Conservation (phyloP, 2,888 invertebrate genomes). For the Ceramica pisi region DNA sequence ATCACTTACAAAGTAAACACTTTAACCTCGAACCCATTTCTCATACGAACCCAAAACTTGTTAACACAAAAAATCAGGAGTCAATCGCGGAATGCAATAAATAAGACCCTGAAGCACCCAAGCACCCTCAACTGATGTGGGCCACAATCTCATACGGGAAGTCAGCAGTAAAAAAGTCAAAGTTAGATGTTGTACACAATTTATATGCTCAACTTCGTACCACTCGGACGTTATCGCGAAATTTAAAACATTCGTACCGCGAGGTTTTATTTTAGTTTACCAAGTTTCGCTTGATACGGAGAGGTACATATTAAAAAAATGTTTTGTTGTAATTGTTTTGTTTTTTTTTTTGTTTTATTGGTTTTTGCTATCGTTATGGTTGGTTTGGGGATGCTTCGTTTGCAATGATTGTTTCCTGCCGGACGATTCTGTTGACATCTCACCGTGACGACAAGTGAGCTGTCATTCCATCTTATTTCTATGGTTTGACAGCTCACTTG, state of each 20-base stretch:
- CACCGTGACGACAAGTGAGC: too few relatives aligned
- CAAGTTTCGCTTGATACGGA: slow-evolving; percentile 57
- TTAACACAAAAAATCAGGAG: slow-evolving; percentile 60
- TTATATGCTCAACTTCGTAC: slow-evolving; percentile 63
- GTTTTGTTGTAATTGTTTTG: slow-evolving; percentile 32
- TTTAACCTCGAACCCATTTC: slow-evolving; percentile 32
- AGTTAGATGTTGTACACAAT: slow-evolving; percentile 63
- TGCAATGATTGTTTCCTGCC: too few relatives aligned
- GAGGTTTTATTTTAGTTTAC: slow-evolving; percentile 70
- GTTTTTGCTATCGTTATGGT: not conserved
- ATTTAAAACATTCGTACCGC: slow-evolving; percentile 74
- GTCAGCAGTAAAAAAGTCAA: slow-evolving; percentile 64
- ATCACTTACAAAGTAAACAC: slow-evolving; percentile 15
- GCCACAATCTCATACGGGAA: slow-evolving; percentile 61
- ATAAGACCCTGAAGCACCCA: slow-evolving; percentile 61
- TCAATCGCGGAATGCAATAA: slow-evolving; percentile 65
- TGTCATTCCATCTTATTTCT: too few relatives aligned
- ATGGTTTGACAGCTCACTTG: too few relatives aligned
- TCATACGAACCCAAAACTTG: slow-evolving; percentile 53
- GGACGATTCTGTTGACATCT: too few relatives aligned
- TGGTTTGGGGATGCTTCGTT: not conserved
- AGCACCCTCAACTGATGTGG: slow-evolving; percentile 56
- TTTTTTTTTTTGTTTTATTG: slow-evolving; percentile 31
- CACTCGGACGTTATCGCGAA: slow-evolving; percentile 73
- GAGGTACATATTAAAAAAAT: slow-evolving; percentile 58